Base-by-base conservation (phyloP, 2,888 invertebrate species). In the Apotomis capreana region DNA sequence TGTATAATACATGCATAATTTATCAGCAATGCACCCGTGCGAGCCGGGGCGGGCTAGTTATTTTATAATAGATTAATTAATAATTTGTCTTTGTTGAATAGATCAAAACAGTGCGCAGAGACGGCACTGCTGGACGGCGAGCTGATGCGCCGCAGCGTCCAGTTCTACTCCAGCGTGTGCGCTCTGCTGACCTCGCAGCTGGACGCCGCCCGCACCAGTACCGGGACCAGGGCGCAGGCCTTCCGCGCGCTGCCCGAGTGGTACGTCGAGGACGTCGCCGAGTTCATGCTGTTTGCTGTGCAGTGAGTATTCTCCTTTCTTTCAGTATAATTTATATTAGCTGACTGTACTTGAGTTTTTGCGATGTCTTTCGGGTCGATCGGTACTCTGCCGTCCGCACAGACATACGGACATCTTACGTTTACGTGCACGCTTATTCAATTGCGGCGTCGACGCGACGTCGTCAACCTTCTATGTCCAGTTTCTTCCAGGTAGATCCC, bases 211-310 rank as follows among this genome's bases (percentile, higher is more conserved):
- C 89, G 95, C 77, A 90, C 95, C 83, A 95, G 95, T 52, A 89
- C 77, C 90, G 93, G 55, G 94, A 60, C 74, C 63, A 70, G 79
- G 74, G 74, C 49, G 93, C 94, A 52, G 95, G 94, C 96, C 79
- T 99, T 99, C 94, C 95, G 96, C 68, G 97, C 98, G 80, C 94
- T 98, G 84, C 99, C 99, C 55, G 99, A 99, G 94, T 99, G 98
- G 97, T 98, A 98, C 88, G 96, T 99, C 79, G 99, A 99, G 90
- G 99, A 99, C 87, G 96, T 99, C 80, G 98, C 99, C 10, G 99
- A 99, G 90, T 98, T 99, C 90, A 94, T 99, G 82, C 95, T 98
- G 49, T 98, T 99, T 86, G 95, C 97, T 4, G 95, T 99, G 83
- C 98, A 98, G 97, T 98, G 92, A 96, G 97, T 96, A 51, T 10